Evolutionary conservation across 2,113 vertebrate genomes (phyloP).

Genomic region (Dipodomys stephensi): DNA sequence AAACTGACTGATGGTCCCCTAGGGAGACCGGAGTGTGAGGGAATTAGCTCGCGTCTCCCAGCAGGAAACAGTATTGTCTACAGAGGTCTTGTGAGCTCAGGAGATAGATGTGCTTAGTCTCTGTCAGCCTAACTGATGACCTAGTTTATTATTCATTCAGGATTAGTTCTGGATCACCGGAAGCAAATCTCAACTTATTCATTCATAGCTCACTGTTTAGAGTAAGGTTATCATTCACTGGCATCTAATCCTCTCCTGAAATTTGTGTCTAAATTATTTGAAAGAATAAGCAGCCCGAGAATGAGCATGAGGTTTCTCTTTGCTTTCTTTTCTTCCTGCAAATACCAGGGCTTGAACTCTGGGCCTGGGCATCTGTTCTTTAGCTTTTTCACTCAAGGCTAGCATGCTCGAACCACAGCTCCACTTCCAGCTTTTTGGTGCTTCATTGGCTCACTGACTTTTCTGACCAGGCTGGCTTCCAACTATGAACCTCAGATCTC

Average conservation of each 20-base stretch:
- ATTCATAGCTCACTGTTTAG: background rate
- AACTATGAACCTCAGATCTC: no score
- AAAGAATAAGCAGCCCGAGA: slow-evolving; percentile 60
- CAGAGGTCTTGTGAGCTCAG: background rate
- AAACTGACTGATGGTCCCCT: background rate
- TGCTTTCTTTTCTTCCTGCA: no score
- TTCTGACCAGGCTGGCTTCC: no score
- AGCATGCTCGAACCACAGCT: no score
- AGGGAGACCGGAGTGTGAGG: background rate
- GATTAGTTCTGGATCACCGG: background rate
- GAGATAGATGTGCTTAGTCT: background rate
- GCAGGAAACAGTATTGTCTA: background rate
- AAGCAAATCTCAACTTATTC: background rate
- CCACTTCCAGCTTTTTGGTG: no score
- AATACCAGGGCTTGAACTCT: no score
- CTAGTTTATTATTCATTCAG: background rate
- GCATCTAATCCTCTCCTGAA: background rate
- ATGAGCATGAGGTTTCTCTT: background rate
- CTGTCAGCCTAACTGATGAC: background rate
- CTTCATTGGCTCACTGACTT: no score
- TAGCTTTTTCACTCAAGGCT: no score
- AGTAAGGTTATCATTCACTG: background rate
- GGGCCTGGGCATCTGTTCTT: no score
- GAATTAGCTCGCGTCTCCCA: slow-evolving; percentile 19
- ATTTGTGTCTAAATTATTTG: slow-evolving; percentile 19